Conservation (phyloP, 2,797 vertebrate species). For the Protonibea diacanthus region DNA sequence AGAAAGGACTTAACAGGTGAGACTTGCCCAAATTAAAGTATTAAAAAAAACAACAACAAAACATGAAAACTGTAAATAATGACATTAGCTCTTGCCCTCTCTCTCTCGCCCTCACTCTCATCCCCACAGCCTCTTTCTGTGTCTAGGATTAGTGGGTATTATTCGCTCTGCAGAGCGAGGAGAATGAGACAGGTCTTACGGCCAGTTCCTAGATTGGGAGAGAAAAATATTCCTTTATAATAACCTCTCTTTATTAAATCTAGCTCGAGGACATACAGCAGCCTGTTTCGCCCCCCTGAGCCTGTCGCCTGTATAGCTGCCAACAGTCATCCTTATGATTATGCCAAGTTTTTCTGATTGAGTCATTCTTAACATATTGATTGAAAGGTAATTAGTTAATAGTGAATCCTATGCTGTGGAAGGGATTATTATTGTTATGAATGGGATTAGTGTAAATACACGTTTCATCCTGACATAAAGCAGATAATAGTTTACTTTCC, state of each 20-base stretch:
- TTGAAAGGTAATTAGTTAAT: constrained; percentile 41
- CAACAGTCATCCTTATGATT: constrained; percentile 38
- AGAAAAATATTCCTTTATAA: constrained; percentile 74
- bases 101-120: constrained; percentile 10
- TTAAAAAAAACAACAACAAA: too few relatives aligned
- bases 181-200: constrained; percentile 77
- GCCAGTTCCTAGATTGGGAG: constrained; percentile 71
- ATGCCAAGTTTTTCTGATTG: constrained; percentile 27
- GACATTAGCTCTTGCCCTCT: constrained; percentile 25
- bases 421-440: constrained; percentile 20
- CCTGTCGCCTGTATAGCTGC: constrained; percentile 15
- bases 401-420: constrained; percentile 19
- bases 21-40: too few relatives aligned
- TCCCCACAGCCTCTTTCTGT: constrained; percentile 49
- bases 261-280: constrained; percentile 44
- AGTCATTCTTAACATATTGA: constrained; percentile 39
- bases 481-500: neutral
- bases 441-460: constrained; percentile 20
- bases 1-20: constrained; percentile 14
- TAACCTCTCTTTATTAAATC: constrained; percentile 77
- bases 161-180: constrained; percentile 76
- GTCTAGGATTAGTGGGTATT: constrained; percentile 79
- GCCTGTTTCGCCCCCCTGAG: constrained; percentile 27
- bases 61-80: constrained; percentile 57
- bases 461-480: constrained; percentile 18